Evolutionary conservation across 92 coral and sea anemone genomes (phyloP).

Genomic region (Muricea muricata): DNA sequence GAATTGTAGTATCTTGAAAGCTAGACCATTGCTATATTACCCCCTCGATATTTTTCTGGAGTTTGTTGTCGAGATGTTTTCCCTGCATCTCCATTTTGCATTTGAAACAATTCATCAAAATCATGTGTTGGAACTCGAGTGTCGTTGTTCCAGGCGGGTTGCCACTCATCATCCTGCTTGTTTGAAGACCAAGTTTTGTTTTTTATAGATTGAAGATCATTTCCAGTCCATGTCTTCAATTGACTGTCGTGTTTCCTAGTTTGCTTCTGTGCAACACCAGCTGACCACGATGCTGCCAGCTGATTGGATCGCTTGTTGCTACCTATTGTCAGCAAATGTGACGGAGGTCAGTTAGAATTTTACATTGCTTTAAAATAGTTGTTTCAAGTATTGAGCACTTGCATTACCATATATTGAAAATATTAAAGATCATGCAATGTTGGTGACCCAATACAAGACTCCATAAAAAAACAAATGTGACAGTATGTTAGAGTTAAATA

Average conservation of each 20-base stretch:
- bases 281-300: conserved; percentile 37
- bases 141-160: conserved; percentile 71
- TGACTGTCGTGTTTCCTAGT: neutral
- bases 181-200: neutral
- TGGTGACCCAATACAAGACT: too few species aligned
- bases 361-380: too few species aligned
- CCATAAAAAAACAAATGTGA: too few species aligned
- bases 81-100: conserved; percentile 48
- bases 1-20: too few species aligned
- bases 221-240: conserved; percentile 20
- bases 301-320: neutral
- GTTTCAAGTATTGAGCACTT: too few species aligned
- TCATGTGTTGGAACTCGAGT: conserved; percentile 85
- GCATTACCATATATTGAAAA: too few species aligned
- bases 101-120: conserved; percentile 89
- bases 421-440: too few species aligned
- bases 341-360: neutral
- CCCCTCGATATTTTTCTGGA: conserved; percentile 18
- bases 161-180: neutral
- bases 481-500: too few species aligned
- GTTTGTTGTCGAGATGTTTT: neutral
- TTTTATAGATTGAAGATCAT: neutral
- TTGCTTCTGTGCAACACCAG: neutral
- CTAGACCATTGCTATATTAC: too few species aligned
- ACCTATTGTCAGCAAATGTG: neutral